Conservation (phyloP, 2,797 vertebrate species). For the Sarcoramphus papa region DNA sequence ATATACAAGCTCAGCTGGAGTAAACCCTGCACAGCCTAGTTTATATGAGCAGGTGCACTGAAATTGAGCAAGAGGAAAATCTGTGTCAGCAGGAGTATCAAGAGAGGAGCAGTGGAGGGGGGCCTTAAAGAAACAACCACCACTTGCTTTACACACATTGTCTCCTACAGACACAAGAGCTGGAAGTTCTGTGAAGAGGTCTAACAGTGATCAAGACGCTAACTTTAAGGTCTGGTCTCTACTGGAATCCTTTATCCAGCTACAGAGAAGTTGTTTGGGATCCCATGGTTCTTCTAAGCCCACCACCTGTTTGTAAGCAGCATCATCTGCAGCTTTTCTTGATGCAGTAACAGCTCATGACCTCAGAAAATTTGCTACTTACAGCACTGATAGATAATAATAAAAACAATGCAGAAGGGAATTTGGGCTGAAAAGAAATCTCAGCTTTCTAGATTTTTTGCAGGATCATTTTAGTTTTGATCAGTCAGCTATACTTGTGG, state of each 20-base stretch:
- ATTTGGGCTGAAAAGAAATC: background rate
- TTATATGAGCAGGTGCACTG: constrained; percentile 7
- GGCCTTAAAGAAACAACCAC: background rate
- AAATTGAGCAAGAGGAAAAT: background rate
- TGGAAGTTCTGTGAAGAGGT: background rate
- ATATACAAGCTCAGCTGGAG: background rate
- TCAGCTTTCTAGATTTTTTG: background rate
- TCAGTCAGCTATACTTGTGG: background rate
- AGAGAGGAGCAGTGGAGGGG: background rate
- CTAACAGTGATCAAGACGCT: background rate
- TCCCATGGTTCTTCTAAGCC: background rate
- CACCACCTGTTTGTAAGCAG: background rate
- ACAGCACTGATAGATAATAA: background rate
- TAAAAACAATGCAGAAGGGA: background rate
- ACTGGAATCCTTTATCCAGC: background rate
- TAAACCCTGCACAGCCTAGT: background rate
- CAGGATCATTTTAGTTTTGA: background rate
- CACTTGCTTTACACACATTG: background rate
- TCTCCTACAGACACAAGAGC: background rate
- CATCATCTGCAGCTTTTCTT: background rate
- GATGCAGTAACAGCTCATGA: background rate
- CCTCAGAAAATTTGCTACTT: background rate
- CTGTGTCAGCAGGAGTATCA: background rate
- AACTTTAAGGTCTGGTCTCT: background rate
- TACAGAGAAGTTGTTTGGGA: background rate